phyloP scores from a whole-genome alignment of 2,113 vertebrate species.

The Gallinago paraguaiae region DNA sequence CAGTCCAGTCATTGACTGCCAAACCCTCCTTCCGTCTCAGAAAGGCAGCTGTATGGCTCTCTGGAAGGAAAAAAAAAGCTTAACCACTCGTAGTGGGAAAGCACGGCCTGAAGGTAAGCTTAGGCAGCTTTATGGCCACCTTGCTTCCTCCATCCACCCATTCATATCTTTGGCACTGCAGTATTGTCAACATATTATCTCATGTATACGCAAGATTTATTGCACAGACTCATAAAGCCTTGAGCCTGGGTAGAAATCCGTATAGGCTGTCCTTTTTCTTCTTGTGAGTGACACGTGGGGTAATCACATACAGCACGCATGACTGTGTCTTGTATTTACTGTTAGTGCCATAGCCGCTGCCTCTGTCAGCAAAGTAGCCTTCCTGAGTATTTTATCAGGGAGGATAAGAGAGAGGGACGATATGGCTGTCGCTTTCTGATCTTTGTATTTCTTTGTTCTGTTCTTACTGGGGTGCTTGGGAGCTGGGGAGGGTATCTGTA shows the following conservation, averaged over 20 bases:
- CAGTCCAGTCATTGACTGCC: background rate
- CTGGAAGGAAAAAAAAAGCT: background rate
- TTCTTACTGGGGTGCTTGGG: background rate
- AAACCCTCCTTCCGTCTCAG: background rate
- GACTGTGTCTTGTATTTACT: background rate
- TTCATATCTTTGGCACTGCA: background rate
- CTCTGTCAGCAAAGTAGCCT: background rate
- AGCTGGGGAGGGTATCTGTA: background rate
- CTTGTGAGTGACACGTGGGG: background rate
- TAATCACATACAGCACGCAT: rapidly evolving
- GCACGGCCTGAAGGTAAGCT: background rate
- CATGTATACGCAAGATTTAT: background rate
- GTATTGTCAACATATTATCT: background rate
- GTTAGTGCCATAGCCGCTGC: background rate
- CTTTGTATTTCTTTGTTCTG: background rate
- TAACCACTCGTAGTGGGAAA: background rate
- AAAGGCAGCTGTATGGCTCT: background rate
- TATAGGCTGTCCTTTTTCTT: background rate
- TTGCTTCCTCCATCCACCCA: background rate
- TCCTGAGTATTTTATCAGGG: background rate
- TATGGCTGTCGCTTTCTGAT: background rate
- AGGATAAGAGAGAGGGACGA: background rate
- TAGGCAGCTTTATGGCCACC: background rate
- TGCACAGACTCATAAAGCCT: background rate
- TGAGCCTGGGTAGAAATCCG: background rate